Evolutionary conservation across 2,888 invertebrate species (phyloP).

Genomic region (Ramazzottius varieornatus): DNA sequence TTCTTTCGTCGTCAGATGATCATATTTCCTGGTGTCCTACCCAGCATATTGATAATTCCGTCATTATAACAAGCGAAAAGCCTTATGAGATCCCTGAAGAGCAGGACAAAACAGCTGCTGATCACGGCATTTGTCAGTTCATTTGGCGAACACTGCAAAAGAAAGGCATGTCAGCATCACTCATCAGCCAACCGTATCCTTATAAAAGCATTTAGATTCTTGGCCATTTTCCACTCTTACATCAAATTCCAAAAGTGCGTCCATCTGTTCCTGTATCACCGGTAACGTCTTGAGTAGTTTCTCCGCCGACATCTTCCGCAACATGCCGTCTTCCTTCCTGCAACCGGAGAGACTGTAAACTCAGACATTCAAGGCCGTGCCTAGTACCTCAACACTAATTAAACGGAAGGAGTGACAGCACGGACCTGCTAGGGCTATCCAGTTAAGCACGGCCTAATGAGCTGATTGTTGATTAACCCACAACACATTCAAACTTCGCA

Average conservation of each 20-base stretch:
- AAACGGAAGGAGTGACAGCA: too few species aligned
- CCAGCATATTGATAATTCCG: slow-evolving; percentile 84
- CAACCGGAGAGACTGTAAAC: slow-evolving; percentile 11
- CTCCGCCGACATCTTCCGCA: slow-evolving; percentile 88
- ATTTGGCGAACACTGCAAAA: slow-evolving; percentile 47
- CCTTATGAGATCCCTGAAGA: slow-evolving; percentile 93
- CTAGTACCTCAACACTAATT: too few species aligned
- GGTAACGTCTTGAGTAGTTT: slow-evolving; percentile 87
- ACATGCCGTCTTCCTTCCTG: slow-evolving; percentile 84
- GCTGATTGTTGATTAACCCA: too few species aligned
- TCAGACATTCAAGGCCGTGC: background rate
- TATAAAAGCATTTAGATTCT: background rate
- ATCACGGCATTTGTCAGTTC: slow-evolving; percentile 95
- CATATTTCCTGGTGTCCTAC: slow-evolving; percentile 21
- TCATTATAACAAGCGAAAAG: slow-evolving; percentile 99
- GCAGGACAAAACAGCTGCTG: slow-evolving; percentile 92
- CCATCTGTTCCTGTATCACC: slow-evolving; percentile 74
- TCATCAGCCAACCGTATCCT: background rate
- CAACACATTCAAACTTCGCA: too few species aligned
- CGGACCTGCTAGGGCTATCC: too few species aligned
- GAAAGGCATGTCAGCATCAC: background rate
- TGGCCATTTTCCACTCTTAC: slow-evolving; percentile 17
- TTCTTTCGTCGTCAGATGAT: background rate
- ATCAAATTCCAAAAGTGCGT: slow-evolving; percentile 84
- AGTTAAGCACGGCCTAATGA: too few species aligned